Conservation (phyloP, 2,797 vertebrate genomes). For the Tokudaia tokunoshimensis region DNA sequence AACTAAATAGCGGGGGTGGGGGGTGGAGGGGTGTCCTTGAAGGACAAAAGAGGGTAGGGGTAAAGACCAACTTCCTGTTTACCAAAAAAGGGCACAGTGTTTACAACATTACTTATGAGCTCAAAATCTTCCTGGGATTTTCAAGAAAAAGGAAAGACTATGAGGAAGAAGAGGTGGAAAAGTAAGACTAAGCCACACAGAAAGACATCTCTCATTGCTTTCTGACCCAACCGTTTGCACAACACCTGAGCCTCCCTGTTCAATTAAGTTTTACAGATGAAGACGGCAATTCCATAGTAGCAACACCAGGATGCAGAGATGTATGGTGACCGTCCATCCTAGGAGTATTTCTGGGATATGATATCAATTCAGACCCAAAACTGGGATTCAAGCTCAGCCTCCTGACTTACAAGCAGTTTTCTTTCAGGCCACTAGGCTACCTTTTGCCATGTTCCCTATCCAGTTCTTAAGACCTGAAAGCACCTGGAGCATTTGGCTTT, state of each 20-base stretch:
- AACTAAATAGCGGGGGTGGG: slow-evolving; percentile 12
- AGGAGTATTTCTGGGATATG: neutral
- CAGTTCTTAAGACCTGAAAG: neutral
- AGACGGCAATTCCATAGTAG: neutral
- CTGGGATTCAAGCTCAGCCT: neutral
- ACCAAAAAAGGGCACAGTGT: slow-evolving; percentile 82
- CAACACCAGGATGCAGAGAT: neutral
- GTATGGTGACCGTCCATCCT: neutral
- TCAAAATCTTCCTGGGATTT: neutral
- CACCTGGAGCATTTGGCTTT: fast-evolving
- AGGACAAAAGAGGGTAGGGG: slow-evolving; percentile 2
- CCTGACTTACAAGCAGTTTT: neutral
- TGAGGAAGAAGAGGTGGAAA: neutral
- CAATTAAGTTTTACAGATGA: neutral
- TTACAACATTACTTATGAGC: slow-evolving; percentile 68
- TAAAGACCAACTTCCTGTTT: slow-evolving; percentile 71
- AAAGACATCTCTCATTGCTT: neutral
- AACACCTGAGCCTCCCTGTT: neutral
- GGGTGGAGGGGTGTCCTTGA: slow-evolving; percentile 56
- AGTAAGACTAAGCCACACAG: neutral
- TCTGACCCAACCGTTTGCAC: neutral
- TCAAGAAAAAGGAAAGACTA: neutral
- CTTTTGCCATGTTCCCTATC: neutral
- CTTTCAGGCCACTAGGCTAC: neutral
- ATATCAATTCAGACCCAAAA: neutral